Base-by-base conservation (phyloP, 2,113 vertebrate genomes). In the Melanostigma gelatinosum region DNA sequence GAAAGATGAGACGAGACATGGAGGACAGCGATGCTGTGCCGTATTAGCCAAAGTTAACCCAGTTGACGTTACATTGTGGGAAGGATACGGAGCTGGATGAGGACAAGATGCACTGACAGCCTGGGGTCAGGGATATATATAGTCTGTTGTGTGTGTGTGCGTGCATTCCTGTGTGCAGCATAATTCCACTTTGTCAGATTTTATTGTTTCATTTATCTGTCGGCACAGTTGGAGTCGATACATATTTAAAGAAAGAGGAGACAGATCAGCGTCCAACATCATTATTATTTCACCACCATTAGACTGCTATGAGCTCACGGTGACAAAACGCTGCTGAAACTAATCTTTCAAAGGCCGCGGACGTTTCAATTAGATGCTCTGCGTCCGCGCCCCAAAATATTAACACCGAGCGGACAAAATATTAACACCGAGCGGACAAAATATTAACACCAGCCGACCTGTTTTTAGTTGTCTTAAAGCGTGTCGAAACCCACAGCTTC, bases 121-220 rank as follows among this genome's bases (percentile, higher is more conserved):
- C 89, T 50, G 63, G 80, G 88, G 91, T 92, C 89, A 88, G 82
- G 22, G 87, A 85, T 93, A 91, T 91, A 84, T 91, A 87, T 93
- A 92, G 88, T 82, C 38, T 46, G 44, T 46, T 74, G 61, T 40
- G 38, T 4, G 8, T 7, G 1, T 40, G 8, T 40, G 38, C 8
- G 8, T 69, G 72, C 55, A 54, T 67, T 82, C 13, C 67, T 76
- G 46, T 67, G 71, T 75, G 80, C 69, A 75, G 55, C 66, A 54
- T 71, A 75, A 89, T 88, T 72, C 61, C 79, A 64, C 77, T 77
- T 75, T 89, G 81, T 87, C 85, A 81, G 40, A 80, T 88, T 74
- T 70, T 69, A 85, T 72, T 80, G 75, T 86, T 83, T 85, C 79
- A 84, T 85, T 73, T 69, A 75, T 75, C 58, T 76, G 24, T 71